phyloP scores from a whole-genome alignment of 2,888 invertebrate genomes.

The Trissolcus japonicus region DNA sequence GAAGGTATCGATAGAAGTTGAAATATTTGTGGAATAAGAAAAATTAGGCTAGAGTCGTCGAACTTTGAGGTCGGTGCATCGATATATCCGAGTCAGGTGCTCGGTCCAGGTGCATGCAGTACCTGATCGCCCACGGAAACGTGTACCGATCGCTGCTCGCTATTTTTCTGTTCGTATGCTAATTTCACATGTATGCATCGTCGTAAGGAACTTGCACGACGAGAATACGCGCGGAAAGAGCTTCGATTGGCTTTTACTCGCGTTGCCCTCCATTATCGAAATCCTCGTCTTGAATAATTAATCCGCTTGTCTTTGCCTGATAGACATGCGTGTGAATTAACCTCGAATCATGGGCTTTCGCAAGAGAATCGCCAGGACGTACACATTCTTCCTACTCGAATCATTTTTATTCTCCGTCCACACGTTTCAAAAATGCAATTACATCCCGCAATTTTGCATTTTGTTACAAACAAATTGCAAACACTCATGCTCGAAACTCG shows the following conservation, averaged over 20 bases:
- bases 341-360: constrained; percentile 16
- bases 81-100: constrained; percentile 60
- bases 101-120: constrained; percentile 60
- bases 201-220: constrained; percentile 59
- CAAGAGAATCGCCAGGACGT: background rate
- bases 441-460: background rate
- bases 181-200: constrained; percentile 60
- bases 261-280: constrained; percentile 58
- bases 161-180: constrained; percentile 61
- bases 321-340: constrained; percentile 51
- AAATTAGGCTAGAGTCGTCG: constrained; percentile 38
- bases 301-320: constrained; percentile 45
- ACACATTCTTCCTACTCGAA: constrained; percentile 22
- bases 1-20: background rate
- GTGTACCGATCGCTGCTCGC: constrained; percentile 58
- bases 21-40: constrained; percentile 14
- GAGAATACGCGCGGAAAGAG: constrained; percentile 53
- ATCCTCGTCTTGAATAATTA: constrained; percentile 59
- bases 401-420: background rate
- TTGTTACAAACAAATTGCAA: background rate
- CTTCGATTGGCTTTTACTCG: constrained; percentile 56
- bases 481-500: background rate
- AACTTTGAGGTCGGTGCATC: constrained; percentile 53
- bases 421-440: background rate
- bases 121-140: constrained; percentile 67